phyloP scores from a whole-genome alignment of 1,140 invertebrate species.

The Adelges cooleyi region DNA sequence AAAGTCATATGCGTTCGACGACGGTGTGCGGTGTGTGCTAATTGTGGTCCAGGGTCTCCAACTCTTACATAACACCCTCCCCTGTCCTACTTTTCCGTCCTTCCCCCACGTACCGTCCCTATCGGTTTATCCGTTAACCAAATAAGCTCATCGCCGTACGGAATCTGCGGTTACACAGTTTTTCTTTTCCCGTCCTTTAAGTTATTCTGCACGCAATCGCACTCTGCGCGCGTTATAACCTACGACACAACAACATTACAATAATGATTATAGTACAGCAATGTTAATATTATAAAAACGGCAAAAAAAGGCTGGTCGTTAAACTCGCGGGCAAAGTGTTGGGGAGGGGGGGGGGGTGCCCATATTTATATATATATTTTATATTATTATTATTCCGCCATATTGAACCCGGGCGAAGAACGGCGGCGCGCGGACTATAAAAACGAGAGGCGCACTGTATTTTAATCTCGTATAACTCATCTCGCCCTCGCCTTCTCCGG shows the following conservation, averaged over 20 bases:
- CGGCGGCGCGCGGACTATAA: not conserved
- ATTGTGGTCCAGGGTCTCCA: slow-evolving; percentile 1
- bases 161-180: not conserved
- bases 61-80: not conserved
- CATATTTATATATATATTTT: no score
- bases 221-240: no score
- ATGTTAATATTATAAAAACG: no score
- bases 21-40: not conserved
- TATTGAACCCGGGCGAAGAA: not conserved
- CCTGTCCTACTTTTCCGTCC: not conserved
- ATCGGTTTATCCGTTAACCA: not conserved
- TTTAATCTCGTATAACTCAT: slow-evolving; percentile 28
- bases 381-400: no score
- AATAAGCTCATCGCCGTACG: not conserved
- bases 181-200: no score
- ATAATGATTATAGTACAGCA: no score
- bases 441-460: slow-evolving; percentile 21
- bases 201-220: no score
- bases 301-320: no score
- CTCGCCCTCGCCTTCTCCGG: not conserved
- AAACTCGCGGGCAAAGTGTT: no score
- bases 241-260: no score
- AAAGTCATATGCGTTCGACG: no score
- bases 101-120: not conserved
- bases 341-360: no score